Evolutionary conservation across 2,113 vertebrate species (phyloP), one percentile per base, ranked within the genome.

Genomic region (Atherinomorus stipes): DNA sequence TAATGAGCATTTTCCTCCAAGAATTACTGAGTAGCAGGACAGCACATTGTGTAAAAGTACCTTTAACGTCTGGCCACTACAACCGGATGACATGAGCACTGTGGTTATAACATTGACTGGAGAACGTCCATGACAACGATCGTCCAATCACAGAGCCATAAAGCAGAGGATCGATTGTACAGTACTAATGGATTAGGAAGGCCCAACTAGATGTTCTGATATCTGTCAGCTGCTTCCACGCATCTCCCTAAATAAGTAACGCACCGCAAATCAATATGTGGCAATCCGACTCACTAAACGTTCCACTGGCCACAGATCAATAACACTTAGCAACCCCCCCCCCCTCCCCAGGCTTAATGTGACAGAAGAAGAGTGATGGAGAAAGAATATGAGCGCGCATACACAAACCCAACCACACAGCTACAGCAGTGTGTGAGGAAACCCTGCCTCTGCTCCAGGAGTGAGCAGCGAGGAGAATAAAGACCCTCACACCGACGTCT

Each of bases 181-280:
- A 38, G 63, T 61, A 78, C 83, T 89, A 92, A 90, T 91, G 89
- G 85, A 87, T 91, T 77, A 73, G 69, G 49, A 68, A 76, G 73
- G 81, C 82, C 78, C 53, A 10, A 68, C 78, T 56, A 62, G 61
- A 89, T 49, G 72, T 74, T 73, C 62, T 34, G 67, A 79, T 87
- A 85, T 88, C 80, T 61, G 76, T 84, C 82, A 71, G 72, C 78
- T 77, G 83, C 84, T 71, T 84, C 71, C 76, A 76, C 22, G 86
- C 22, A 76, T 85, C 86, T 72, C 68, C 80, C 74, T 81, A 73
- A 88, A 85, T 85, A 80, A 78, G 64, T 51, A 71, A 68, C 54
- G 40, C 12, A n/a, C 23, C 4, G 7, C 45, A 8, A 76, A 84
- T 91, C 89, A 28, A 91, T 91, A 16, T 16, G 44, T 7, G 26